Conservation (phyloP, 2,888 invertebrate genomes). For the Ashinkailepas kermadecensis region DNA sequence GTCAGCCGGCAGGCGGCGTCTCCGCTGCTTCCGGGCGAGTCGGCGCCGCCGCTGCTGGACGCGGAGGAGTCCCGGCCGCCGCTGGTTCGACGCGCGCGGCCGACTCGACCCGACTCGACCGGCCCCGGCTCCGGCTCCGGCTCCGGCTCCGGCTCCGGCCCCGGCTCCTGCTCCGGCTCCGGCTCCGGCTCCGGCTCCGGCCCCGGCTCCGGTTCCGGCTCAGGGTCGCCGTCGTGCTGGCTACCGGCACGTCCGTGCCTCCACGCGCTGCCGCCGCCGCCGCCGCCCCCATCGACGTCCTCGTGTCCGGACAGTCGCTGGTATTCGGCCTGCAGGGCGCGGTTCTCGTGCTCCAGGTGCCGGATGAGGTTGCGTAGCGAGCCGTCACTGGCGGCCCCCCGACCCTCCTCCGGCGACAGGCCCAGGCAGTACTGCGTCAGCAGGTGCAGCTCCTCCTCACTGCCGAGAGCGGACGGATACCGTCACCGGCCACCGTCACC, state of each 20-base stretch:
- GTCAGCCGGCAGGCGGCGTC: conserved; percentile 84
- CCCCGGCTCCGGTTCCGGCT: no score
- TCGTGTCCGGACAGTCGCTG: conserved; percentile 58
- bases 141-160: no score
- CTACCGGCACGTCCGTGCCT: no score
- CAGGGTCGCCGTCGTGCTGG: no score
- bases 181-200: no score
- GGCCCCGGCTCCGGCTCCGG: no score
- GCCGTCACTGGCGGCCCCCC: conserved; percentile 61
- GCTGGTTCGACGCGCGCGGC: no score
- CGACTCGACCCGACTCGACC: no score
- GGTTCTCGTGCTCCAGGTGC: conserved; percentile 93
- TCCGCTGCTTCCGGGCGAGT: conserved; percentile 93
- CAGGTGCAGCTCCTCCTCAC: conserved; percentile 84
- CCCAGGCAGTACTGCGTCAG: conserved; percentile 94
- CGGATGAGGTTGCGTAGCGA: conserved; percentile 85
- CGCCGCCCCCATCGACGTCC: no score
- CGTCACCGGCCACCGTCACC: no score
- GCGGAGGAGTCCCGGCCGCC: no score
- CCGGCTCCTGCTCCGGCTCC: no score
- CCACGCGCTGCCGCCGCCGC: not conserved
- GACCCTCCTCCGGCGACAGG: conserved; percentile 43
- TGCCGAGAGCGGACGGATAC: conserved; percentile 18
- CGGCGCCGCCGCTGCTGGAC: conserved; percentile 56
- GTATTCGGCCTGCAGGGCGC: conserved; percentile 87